phyloP scores from a whole-genome alignment of 2,888 invertebrate species.

The Cephus runcator region DNA sequence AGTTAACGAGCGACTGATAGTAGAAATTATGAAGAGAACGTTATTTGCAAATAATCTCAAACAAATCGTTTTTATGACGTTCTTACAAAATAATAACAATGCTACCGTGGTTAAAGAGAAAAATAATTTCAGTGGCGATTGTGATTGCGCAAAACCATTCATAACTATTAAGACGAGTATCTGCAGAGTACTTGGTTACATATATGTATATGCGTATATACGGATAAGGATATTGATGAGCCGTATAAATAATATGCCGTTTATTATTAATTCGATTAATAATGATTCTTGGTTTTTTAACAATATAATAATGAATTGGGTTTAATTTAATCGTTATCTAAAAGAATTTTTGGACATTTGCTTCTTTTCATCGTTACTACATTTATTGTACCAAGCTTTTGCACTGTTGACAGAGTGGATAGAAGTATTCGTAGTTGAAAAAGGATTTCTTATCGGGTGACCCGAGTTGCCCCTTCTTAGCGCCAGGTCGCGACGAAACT shows the following conservation, averaged over 20 bases:
- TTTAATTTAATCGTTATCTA: neutral
- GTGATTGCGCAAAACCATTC: neutral
- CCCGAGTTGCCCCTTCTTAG: slow-evolving; percentile 15
- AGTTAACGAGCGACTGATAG: neutral
- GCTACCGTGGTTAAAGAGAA: neutral
- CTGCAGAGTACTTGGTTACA: neutral
- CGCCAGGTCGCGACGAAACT: slow-evolving; percentile 14
- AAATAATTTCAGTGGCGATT: neutral
- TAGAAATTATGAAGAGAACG: neutral
- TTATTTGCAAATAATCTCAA: neutral
- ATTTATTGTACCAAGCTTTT: neutral
- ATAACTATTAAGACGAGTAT: neutral
- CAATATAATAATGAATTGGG: neutral
- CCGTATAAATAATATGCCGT: neutral
- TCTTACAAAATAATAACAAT: neutral
- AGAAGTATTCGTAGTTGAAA: slow-evolving; percentile 22
- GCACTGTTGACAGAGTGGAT: neutral
- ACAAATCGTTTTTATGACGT: neutral
- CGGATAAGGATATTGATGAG: neutral
- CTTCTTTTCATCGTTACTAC: neutral
- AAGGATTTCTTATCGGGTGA: slow-evolving; percentile 31
- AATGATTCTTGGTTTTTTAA: neutral
- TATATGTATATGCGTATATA: neutral
- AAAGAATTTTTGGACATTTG: neutral
- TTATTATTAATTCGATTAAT: neutral